Percentiles rank a stretch among this genome's conserved stretches.
Conservation (phyloP, 2,113 vertebrate genomes). For the Procapra przewalskii region DNA sequence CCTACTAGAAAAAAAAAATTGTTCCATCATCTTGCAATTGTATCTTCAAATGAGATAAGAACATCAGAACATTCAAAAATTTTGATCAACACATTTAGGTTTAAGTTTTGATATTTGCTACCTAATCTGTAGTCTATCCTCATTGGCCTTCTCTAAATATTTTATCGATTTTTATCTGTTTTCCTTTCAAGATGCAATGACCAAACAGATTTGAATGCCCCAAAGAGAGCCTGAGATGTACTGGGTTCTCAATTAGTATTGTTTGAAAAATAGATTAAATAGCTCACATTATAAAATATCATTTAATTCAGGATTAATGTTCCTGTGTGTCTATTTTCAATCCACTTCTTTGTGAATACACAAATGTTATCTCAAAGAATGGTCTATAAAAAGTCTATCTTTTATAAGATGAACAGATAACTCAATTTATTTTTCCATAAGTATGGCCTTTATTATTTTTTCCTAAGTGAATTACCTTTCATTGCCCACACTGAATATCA, state of each 20-base stretch:
- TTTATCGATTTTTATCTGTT: background rate
- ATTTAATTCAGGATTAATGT: constrained; percentile 37
- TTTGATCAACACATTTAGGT: background rate
- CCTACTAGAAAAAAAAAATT: background rate
- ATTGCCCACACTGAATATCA: constrained; percentile 67
- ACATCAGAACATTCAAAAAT: background rate
- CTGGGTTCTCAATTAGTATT: background rate
- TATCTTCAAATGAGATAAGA: background rate
- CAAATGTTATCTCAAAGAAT: background rate
- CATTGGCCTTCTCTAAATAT: background rate
- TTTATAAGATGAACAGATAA: constrained; percentile 39
- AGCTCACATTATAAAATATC: background rate
- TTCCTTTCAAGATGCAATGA: background rate
- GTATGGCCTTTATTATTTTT: constrained; percentile 55
- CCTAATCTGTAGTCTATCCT: background rate
- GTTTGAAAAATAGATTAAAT: constrained; percentile 35
- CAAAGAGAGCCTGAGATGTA: background rate
- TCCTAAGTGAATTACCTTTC: constrained; percentile 68
- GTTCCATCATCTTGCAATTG: background rate
- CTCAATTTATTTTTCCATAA: constrained; percentile 46
- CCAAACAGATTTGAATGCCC: background rate
- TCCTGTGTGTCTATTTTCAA: constrained; percentile 13
- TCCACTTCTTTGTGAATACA: background rate
- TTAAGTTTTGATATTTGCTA: background rate
- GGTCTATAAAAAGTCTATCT: background rate